Evolutionary conservation across 2,113 vertebrate genomes (phyloP).

Genomic region (Planiliza haematocheilus): DNA sequence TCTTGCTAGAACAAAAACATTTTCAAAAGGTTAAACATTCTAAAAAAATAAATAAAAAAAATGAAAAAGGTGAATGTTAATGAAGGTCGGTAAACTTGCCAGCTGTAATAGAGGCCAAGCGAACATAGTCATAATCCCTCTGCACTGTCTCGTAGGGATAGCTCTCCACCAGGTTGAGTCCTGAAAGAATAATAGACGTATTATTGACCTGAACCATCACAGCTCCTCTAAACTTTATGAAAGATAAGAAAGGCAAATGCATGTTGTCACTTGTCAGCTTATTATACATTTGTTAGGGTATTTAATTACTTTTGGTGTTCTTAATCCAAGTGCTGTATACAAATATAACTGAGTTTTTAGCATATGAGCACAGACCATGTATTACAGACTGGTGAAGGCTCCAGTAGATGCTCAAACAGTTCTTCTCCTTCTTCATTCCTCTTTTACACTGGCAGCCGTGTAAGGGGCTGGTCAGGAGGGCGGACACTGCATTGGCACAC

Average conservation of each 20-base stretch:
- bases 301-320: neutral
- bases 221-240: neutral
- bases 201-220: slow-evolving; percentile 2
- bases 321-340: neutral
- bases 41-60: slow-evolving; percentile 6
- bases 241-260: neutral
- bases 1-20: slow-evolving; percentile 9
- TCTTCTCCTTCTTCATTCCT: slow-evolving; percentile 95
- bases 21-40: slow-evolving; percentile 21
- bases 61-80: slow-evolving; percentile 35
- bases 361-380: slow-evolving; percentile 82
- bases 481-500: slow-evolving; percentile 89
- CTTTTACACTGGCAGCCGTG: slow-evolving; percentile 92
- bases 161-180: slow-evolving; percentile 89
- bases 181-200: slow-evolving; percentile 69
- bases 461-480: slow-evolving; percentile 90
- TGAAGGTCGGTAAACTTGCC: slow-evolving; percentile 78
- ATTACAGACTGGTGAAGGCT: slow-evolving; percentile 92
- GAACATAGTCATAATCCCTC: slow-evolving; percentile 89
- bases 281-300: neutral
- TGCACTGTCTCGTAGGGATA: slow-evolving; percentile 89
- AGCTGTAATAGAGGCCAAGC: slow-evolving; percentile 91
- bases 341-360: neutral
- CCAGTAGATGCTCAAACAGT: slow-evolving; percentile 95
- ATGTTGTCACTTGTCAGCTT: slow-evolving; percentile 3